phyloP scores from a whole-genome alignment of 64 coral and sea anemone genomes.

The Montipora foliosa region DNA sequence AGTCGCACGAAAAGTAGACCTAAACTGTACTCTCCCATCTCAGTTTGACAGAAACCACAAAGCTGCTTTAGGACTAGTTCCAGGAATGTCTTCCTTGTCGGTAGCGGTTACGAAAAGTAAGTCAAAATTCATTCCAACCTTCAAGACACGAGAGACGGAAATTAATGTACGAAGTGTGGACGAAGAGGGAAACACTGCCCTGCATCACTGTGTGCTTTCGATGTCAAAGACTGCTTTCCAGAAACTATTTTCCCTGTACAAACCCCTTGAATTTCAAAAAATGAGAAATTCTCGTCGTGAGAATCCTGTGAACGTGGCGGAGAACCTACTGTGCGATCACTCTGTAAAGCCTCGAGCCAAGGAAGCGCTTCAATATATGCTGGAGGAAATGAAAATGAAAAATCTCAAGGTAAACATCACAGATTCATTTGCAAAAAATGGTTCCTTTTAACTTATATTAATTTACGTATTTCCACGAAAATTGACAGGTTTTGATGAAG shows the following conservation, averaged over 20 bases:
- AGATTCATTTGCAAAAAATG: no score
- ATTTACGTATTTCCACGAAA: no score
- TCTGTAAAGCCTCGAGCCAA: no score
- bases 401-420: no score
- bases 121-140: conserved; percentile 2
- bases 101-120: conserved; percentile 45
- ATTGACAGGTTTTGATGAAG: no score
- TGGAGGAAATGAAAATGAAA: no score
- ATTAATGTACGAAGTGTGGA: neutral
- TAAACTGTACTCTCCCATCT: conserved; percentile 55
- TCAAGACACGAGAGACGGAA: conserved; percentile 13
- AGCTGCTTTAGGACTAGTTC: neutral
- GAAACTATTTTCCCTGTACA: conserved; percentile 35
- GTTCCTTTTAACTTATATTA: no score
- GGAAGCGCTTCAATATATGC: no score
- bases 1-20: conserved; percentile 36
- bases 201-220: conserved; percentile 47
- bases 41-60: neutral
- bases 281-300: conserved; percentile 18
- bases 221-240: conserved; percentile 27
- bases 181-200: conserved; percentile 58
- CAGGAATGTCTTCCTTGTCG: conserved; percentile 56
- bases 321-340: no score
- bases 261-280: conserved; percentile 10
- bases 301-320: conserved; percentile 1